Base-by-base conservation (phyloP, 1,140 invertebrate genomes). In the Diploscapter pachys region DNA sequence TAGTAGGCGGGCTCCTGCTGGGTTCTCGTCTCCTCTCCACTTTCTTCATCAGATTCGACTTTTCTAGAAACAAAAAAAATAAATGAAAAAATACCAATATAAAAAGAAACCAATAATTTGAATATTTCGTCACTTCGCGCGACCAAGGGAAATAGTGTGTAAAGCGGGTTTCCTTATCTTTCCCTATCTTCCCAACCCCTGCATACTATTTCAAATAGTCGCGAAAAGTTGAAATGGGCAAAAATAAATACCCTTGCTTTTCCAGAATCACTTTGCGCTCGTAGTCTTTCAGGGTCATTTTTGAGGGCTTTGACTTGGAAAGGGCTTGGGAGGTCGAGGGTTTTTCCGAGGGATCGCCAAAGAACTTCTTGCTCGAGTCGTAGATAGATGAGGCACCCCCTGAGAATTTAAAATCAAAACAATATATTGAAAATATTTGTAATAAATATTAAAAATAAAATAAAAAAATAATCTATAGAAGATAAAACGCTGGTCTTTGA, bases 401-500 rank as follows among this genome's bases (percentile, higher is more conserved):
- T n/a, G 51, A 6, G 11, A 13, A 9, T 8, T 71, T 72, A 13
- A 6, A 71, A 53, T 71, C 2, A 68, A 64, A 49, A 49, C 71
- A 67, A 68, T 63, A 64, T 53, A 49, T 71, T 51, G 6, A 61
- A 61, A 64, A n/a, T n/a, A 5, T 55, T 53, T n/a, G 11, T 5
- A 63, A 71, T 55, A 11, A 71, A 11, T 8, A 9, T 71, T 11
- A 71, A 64, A 5, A 70, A 67, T n/a, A 67, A 5, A 8, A 13
- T 6, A 31, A 9, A 13, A 71, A 5, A 61, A 54, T 3, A 53
- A 2, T 13, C 57, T 52, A 4, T 71, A 53, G 5, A 71, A 89
- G 87, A 96, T 96, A 78, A 95, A 94, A 80, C 89, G 89, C 0
- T 93, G 92, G 88, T 96, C 92, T 86, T 92, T 93, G 53, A 31